Base-by-base conservation (phyloP, 2,888 invertebrate genomes). In the Dasysyrphus tricinctus region DNA sequence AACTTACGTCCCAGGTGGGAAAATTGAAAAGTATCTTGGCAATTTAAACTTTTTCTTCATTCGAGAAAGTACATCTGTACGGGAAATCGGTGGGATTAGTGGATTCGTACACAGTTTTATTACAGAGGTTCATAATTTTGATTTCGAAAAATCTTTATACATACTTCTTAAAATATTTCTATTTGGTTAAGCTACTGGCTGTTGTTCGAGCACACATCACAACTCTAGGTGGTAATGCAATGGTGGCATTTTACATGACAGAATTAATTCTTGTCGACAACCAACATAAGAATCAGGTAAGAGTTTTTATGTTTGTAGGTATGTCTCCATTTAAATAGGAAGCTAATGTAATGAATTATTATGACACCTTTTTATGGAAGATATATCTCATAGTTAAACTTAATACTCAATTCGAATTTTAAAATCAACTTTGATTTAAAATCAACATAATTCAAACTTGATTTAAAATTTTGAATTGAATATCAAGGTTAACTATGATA, bases 221-320 rank as follows among this genome's bases (percentile, higher is more conserved):
- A 0, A 97, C 98, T 0, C 93, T 99, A 42, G 98, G 98, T 34
- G 99, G 99, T 5, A 98, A 99, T 93, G 98, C 98, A 1, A 96
- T 99, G 94, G 97, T 98, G 0, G 97, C 98, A 0, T 98, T 97
- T 93, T 97, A 97, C 92, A 95, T 98, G 94, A 97, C 96, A 11
- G 97, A 99, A 92, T 96, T 98, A 89, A 96, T 98, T 90, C 93
- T 99, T 51, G 95, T 97, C 82, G 97, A 98, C 92, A 98, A 97
- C 92, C 96, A 97, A 88, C 98, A 98, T 91, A 98, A 98, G 93
- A 99, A 98, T 93, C 99, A 99, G 95, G 98, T 98, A 92, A 92
- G 54, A 24, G 5, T 57, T 5, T 47, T 63, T 54, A n/a, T 34
- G 3, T 44, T 0, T n/a, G 32, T 32, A 32, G 1, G 5, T n/a